Conservation (phyloP, 2,797 vertebrate species). For the Crenichthys baileyi region DNA sequence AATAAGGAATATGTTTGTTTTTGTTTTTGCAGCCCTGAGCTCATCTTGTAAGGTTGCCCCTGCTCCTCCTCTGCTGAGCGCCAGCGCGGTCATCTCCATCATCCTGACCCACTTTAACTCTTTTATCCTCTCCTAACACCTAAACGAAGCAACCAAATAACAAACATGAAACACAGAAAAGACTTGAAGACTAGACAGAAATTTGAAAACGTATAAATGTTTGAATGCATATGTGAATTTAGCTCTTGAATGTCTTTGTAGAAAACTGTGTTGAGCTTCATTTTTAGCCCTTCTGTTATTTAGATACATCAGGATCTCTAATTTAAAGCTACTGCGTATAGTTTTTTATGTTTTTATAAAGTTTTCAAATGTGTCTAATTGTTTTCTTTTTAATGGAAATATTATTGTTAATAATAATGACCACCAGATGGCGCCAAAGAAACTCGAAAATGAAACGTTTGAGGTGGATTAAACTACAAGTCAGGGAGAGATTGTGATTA, state of each 20-base stretch:
- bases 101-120: conserved; percentile 58
- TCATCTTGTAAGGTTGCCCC: conserved; percentile 63
- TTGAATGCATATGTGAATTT: conserved; percentile 14
- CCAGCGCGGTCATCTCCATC: conserved; percentile 53
- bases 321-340: conserved; percentile 17
- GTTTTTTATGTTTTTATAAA: not conserved
- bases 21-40: conserved; percentile 72
- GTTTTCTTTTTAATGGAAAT: conserved; percentile 3
- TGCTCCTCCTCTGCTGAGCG: conserved; percentile 60
- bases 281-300: conserved; percentile 5
- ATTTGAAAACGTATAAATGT: conserved; percentile 8
- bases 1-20: not conserved
- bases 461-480: not conserved
- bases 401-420: not conserved
- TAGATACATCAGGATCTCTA: conserved; percentile 8
- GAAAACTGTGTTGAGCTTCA: conserved; percentile 1
- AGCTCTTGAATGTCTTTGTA: not conserved
- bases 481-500: not conserved
- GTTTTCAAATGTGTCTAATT: not conserved
- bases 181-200: conserved; percentile 62
- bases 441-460: not conserved
- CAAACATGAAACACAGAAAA: conserved; percentile 42
- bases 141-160: conserved; percentile 2
- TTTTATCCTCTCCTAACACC: conserved; percentile 71
- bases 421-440: conserved; percentile 40